phyloP scores from a whole-genome alignment of 1,140 invertebrate genomes.

The Rhysida immarginata region DNA sequence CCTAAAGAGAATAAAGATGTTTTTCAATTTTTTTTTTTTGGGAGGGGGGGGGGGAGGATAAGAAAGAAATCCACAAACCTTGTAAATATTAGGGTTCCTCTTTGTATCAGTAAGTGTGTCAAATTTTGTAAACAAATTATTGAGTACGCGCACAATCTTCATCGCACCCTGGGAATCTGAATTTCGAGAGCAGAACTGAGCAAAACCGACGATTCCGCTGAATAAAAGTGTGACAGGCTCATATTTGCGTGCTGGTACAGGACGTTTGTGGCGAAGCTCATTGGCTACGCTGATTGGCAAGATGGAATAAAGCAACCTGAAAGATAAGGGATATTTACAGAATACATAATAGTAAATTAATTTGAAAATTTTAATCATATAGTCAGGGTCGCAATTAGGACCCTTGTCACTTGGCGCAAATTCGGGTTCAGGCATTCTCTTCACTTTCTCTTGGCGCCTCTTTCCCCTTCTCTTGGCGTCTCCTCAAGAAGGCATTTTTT shows the following conservation, averaged over 20 bases:
- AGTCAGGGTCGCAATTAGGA: no score
- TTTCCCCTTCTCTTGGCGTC: no score
- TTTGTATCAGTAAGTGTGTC: conserved; percentile 81
- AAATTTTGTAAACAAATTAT: conserved; percentile 77
- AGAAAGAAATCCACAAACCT: conserved; percentile 44
- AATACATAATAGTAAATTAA: background rate
- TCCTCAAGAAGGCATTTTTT: no score
- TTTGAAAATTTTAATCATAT: background rate
- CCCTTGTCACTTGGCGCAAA: no score
- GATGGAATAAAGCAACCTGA: conserved; percentile 80
- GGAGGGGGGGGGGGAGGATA: background rate
- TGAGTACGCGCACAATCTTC: conserved; percentile 83
- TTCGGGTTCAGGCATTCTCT: no score
- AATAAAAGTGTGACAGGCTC: conserved; percentile 81
- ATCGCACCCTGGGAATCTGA: conserved; percentile 69
- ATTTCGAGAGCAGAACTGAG: conserved; percentile 66
- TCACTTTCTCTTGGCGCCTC: no score
- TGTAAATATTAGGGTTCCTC: conserved; percentile 83
- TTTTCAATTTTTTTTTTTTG: background rate
- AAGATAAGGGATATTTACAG: conserved; percentile 9
- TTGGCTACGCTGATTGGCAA: conserved; percentile 83
- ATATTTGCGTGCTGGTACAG: conserved; percentile 69
- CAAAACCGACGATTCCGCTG: conserved; percentile 85
- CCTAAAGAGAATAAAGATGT: no score
- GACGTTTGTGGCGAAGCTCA: conserved; percentile 73